Percentiles rank a stretch among this genome's conserved stretches.
Conservation (phyloP, 2,888 invertebrate genomes). For the Dromius quadrimaculatus region DNA sequence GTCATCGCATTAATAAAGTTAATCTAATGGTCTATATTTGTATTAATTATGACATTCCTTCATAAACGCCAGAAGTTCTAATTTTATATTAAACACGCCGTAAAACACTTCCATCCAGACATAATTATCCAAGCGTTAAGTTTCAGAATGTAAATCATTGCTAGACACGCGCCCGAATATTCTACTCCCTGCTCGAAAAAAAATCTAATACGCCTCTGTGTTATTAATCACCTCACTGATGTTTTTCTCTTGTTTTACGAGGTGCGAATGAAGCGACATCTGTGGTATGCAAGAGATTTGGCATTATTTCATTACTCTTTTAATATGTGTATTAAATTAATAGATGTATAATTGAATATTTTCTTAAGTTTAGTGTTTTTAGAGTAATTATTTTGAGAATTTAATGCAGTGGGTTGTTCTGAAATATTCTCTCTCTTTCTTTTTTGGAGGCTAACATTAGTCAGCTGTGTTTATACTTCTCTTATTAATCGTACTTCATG, state of each 20-base stretch:
- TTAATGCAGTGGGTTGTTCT: conserved; percentile 29
- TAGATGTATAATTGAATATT: conserved; percentile 15
- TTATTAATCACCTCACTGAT: neutral
- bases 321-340: conserved; percentile 32
- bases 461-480: conserved; percentile 24
- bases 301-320: conserved; percentile 1
- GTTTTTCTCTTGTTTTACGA: conserved; percentile 17
- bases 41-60: neutral
- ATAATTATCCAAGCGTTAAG: conserved; percentile 17
- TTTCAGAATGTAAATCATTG: conserved; percentile 15
- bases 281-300: conserved; percentile 14
- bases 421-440: neutral
- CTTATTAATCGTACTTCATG: conserved; percentile 24
- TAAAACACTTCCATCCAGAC: conserved; percentile 5
- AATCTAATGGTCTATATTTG: too few relatives aligned
- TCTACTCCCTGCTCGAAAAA: neutral
- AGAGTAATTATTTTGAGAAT: conserved; percentile 22
- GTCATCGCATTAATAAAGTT: too few relatives aligned
- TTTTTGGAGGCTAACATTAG: conserved; percentile 1
- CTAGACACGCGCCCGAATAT: conserved; percentile 3
- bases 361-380: conserved; percentile 22
- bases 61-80: conserved; percentile 3
- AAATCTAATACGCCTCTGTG: neutral
- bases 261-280: conserved; percentile 31
- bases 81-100: conserved; percentile 13